Conservation (phyloP, 2,113 vertebrate species). For the Delphinus delphis region DNA sequence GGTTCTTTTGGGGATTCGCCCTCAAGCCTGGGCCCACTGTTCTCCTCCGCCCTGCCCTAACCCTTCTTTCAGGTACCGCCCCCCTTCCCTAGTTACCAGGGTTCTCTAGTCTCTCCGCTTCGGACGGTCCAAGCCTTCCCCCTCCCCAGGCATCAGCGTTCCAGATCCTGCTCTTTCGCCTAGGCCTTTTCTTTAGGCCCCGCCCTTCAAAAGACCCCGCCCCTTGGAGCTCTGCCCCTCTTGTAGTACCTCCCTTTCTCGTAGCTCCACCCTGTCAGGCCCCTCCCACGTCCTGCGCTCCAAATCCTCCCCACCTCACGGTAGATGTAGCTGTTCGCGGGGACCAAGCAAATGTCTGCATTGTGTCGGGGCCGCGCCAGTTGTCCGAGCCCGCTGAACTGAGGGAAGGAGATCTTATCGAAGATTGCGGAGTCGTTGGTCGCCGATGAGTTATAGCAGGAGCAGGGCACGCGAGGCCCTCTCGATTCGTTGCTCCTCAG, state of each 20-base stretch:
- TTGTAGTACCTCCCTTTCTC: accelerated
- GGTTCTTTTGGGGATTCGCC: neutral
- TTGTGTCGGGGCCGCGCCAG: neutral
- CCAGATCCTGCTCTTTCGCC: neutral
- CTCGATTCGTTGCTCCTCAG: slow-evolving; percentile 55
- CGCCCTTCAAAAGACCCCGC: neutral
- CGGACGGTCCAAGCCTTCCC: neutral
- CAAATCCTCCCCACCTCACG: slow-evolving; percentile 53
- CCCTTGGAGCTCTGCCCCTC: neutral
- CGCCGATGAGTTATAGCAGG: slow-evolving; percentile 75
- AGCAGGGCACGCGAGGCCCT: slow-evolving; percentile 72
- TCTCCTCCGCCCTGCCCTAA: neutral
- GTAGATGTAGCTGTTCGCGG: slow-evolving; percentile 15
- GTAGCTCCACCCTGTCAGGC: neutral
- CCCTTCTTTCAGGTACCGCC: neutral
- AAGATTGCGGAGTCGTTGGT: slow-evolving; percentile 42
- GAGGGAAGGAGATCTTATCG: neutral
- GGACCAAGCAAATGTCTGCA: slow-evolving; percentile 51
- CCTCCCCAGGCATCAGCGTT: accelerated
- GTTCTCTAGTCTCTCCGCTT: neutral
- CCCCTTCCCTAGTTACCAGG: neutral
- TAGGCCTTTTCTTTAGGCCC: neutral
- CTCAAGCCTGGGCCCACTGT: neutral
- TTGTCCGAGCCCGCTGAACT: neutral
- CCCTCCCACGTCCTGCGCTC: accelerated